Base-by-base conservation (phyloP, 2,888 invertebrate genomes). In the Andrena dorsata region DNA sequence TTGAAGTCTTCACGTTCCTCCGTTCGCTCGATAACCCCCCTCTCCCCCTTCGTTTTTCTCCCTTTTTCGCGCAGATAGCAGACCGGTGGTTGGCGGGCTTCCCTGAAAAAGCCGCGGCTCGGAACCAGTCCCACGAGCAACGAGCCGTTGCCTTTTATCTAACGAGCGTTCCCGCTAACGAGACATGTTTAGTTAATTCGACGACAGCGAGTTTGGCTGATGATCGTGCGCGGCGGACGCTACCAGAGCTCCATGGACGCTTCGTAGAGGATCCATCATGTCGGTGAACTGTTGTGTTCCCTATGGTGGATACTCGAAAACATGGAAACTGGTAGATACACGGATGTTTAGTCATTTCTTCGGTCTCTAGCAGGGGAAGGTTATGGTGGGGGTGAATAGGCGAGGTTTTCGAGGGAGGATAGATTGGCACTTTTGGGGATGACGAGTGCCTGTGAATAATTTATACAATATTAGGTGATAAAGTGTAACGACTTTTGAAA, bases 1-100 rank as follows among this genome's bases (percentile, higher is more conserved):
- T 79, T 51, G 78, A 83, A 83, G 79, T 83, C 80, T 76, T 81
- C 86, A 61, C 80, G 74, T 85, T 79, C 60, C 73, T 71, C 20
- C 75, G 70, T 53, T 13, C 70, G 75, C 56, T 87, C 79, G 73
- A 86, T 86, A 84, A 76, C 49, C 73, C 73, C 75, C 72, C 70
- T 63, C 53, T 53, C 41, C 49, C 23, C 41, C 51, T 28, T 32
- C 69, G 64, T 68, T 70, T 72, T 68, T 49, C 60, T 71, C 58
- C 23, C 28, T 63, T 73, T 68, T 51, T 64, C 63, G 16, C 41
- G 56, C 56, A 47, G 26, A 53, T 66, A 53, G 32, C 47, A 47
- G 61, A 16, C 35, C 47, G 61, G 32, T 13, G 56, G 56, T 56
- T 41, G 41, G 41, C 41, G 41, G 47, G 35, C 63, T 47, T 69